Conservation (phyloP, 1,140 invertebrate species). For the Danaus plexippus region DNA sequence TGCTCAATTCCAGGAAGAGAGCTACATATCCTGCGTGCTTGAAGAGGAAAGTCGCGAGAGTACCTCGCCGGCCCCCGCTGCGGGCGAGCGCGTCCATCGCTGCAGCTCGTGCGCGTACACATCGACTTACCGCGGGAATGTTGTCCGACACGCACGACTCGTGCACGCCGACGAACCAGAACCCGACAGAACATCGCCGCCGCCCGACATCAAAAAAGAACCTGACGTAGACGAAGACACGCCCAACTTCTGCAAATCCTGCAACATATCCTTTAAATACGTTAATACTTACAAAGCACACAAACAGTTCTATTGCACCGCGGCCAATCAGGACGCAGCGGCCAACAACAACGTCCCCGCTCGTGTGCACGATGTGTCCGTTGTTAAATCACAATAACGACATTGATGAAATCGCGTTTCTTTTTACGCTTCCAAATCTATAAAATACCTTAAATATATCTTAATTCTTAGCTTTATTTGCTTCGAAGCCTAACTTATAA, state of each 20-base stretch:
- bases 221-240: conserved; percentile 64
- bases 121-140: conserved; percentile 83
- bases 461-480: conserved; percentile 15
- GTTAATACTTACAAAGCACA: conserved; percentile 92
- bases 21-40: conserved; percentile 91
- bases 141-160: conserved; percentile 78
- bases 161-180: conserved; percentile 73
- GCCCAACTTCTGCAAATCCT: conserved; percentile 92
- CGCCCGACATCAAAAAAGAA: conserved; percentile 67
- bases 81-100: conserved; percentile 72
- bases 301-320: conserved; percentile 96
- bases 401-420: conserved; percentile 6
- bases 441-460: neutral
- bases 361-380: conserved; percentile 57
- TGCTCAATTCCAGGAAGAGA: conserved; percentile 81
- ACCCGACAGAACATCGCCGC: conserved; percentile 48
- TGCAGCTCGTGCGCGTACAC: conserved; percentile 82
- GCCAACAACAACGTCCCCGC: conserved; percentile 59
- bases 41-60: conserved; percentile 79
- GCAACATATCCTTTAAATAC: conserved; percentile 96
- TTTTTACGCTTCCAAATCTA: no score
- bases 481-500: conserved; percentile 13
- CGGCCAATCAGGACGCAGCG: conserved; percentile 76
- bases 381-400: conserved; percentile 25
- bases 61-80: conserved; percentile 52